phyloP scores from a whole-genome alignment of 2,113 vertebrate species.

The Tonatia bakeri region DNA sequence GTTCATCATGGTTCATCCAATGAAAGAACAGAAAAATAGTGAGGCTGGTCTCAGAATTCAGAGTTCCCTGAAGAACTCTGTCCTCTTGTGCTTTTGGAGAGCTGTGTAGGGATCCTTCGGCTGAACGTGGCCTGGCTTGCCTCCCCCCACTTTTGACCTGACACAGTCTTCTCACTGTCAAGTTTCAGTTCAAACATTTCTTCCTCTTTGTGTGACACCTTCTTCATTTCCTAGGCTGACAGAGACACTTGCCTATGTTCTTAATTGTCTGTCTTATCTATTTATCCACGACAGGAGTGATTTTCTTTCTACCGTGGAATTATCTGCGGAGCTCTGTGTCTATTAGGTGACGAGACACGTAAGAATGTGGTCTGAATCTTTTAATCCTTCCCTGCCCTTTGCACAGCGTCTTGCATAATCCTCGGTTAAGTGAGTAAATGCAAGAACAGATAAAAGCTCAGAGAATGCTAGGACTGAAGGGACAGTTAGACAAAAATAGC shows the following conservation, averaged over 20 bases:
- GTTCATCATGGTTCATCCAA: not conserved
- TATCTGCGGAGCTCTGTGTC: not conserved
- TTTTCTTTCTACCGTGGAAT: not conserved
- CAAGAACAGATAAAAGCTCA: not conserved
- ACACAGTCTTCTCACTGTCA: not conserved
- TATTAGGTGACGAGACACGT: not conserved
- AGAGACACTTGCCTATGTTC: not conserved
- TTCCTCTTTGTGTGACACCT: not conserved
- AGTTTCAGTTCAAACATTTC: not conserved
- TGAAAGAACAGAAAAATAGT: not conserved
- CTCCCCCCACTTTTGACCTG: not conserved
- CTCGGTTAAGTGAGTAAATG: not conserved
- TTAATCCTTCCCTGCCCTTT: not conserved
- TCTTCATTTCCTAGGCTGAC: not conserved
- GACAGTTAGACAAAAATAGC: not conserved
- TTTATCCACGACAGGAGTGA: not conserved
- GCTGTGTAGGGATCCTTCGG: not conserved
- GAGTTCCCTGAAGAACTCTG: not conserved
- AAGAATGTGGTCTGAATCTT: not conserved
- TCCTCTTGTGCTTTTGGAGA: not conserved
- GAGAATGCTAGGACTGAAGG: not conserved
- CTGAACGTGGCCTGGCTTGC: not conserved
- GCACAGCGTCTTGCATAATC: not conserved
- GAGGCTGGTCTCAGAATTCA: not conserved
- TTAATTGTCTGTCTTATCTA: not conserved